phyloP scores from a whole-genome alignment of 1,140 invertebrate species.

The Idris sp. region DNA sequence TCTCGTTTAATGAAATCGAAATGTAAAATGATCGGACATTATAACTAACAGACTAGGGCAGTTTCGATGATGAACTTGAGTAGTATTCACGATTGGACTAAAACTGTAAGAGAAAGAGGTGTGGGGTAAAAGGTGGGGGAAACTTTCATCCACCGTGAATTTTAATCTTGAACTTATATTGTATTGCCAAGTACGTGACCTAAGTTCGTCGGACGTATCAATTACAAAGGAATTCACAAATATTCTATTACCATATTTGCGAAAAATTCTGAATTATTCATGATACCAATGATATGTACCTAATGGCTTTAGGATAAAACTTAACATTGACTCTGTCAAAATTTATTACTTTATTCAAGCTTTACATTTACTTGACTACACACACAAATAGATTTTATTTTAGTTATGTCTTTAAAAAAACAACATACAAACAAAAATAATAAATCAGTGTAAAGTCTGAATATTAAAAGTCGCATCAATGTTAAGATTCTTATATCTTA shows the following conservation, averaged over 20 bases:
- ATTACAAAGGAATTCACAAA: slow-evolving; percentile 26
- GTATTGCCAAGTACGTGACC: slow-evolving; percentile 40
- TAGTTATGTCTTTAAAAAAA: not conserved
- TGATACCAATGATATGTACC: not conserved
- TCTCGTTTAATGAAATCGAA: no score
- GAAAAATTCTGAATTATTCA: slow-evolving; percentile 42
- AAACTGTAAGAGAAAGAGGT: slow-evolving; percentile 42
- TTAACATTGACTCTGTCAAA: slow-evolving; percentile 1
- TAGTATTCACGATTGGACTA: slow-evolving; percentile 34
- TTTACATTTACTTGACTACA: not conserved
- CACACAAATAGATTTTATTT: not conserved
- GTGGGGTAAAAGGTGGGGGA: slow-evolving; percentile 35
- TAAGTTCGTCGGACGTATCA: slow-evolving; percentile 35
- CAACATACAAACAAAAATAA: no score
- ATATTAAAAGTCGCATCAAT: slow-evolving; percentile 2
- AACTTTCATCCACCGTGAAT: slow-evolving; percentile 54
- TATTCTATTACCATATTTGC: slow-evolving; percentile 27
- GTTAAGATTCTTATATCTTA: not conserved
- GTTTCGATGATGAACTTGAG: slow-evolving; percentile 43
- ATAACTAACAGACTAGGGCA: slow-evolving; percentile 41
- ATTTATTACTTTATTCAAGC: not conserved
- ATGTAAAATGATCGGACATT: slow-evolving; percentile 19
- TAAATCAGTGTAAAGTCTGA: slow-evolving; percentile 6
- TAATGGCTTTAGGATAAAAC: slow-evolving; percentile 4
- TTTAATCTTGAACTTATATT: slow-evolving; percentile 46